Evolutionary conservation across 1,140 invertebrate species (phyloP).

Genomic region (Eumeta japonica): DNA sequence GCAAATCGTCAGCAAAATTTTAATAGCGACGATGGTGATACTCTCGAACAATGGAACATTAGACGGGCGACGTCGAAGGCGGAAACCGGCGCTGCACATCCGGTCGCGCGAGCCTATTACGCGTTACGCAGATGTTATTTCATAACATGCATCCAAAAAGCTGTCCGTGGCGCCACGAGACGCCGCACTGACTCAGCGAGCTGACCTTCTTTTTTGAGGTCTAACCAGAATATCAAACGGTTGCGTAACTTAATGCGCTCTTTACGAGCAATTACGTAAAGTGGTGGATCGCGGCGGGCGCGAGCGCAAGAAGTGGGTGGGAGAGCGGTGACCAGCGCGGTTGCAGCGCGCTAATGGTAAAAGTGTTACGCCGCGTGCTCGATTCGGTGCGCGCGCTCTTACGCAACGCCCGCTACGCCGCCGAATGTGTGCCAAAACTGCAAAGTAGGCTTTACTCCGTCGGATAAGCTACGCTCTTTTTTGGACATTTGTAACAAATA

Average conservation of each 20-base stretch:
- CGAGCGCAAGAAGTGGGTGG: conserved; percentile 29
- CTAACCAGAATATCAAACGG: conserved; percentile 36
- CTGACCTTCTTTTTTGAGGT: conserved; percentile 15
- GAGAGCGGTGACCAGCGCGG: conserved; percentile 20
- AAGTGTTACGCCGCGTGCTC: conserved; percentile 50
- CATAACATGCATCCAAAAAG: no score
- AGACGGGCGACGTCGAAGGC: no score
- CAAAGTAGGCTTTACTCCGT: conserved; percentile 18
- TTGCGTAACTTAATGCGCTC: conserved; percentile 40
- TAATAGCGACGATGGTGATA: no score
- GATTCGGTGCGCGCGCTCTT: conserved; percentile 28
- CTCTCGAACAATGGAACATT: no score
- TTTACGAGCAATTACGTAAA: conserved; percentile 52
- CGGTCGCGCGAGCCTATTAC: no score
- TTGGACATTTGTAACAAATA: no score
- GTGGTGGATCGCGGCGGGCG: conserved; percentile 21
- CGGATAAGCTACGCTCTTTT: no score
- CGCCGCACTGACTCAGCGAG: not conserved
- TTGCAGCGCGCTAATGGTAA: conserved; percentile 37
- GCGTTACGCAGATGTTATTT: no score
- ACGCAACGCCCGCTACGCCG: conserved; percentile 29
- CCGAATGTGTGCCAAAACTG: conserved; percentile 55
- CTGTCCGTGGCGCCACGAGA: no score
- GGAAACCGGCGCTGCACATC: no score
- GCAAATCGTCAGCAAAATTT: no score